These are phyloP conservation scores for Antechinus stuartii DNA, from an alignment of 2,113 vertebrate genomes.

Conservation along the genomic window DNA sequence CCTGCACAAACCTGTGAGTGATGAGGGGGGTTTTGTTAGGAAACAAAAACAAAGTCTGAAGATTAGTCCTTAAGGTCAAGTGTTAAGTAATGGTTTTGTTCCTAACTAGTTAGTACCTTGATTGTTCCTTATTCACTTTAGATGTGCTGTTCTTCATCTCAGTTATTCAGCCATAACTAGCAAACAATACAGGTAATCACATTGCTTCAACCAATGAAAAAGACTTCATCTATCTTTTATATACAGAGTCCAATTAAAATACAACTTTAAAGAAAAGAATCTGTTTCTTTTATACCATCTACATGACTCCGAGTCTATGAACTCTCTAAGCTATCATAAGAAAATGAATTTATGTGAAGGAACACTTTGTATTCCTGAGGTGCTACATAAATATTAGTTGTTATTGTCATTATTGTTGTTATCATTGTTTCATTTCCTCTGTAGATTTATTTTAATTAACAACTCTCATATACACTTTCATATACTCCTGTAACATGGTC, in stretches of 20 bases:
- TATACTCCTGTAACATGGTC: neutral
- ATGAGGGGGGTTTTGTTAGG: neutral
- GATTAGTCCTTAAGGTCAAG: constrained; percentile 12
- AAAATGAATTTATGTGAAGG: neutral
- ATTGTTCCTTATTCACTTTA: neutral
- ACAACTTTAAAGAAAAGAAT: neutral
- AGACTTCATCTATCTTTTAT: constrained; percentile 8
- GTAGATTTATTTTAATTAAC: neutral
- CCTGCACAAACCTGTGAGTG: neutral
- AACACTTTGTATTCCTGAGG: neutral
- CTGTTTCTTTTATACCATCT: neutral
- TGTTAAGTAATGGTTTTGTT: constrained; percentile 3
- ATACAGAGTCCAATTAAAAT: neutral
- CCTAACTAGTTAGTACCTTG: constrained; percentile 27
- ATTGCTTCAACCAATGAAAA: constrained; percentile 17
- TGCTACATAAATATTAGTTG: neutral
- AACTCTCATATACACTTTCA: neutral
- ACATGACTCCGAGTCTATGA: neutral
- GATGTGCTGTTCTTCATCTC: neutral
- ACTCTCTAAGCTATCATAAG: neutral
- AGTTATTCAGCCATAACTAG: neutral
- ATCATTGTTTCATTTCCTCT: neutral
- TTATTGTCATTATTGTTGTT: neutral
- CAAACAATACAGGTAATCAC: neutral
- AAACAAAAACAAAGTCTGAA: constrained; percentile 15